Percentiles rank a stretch among this genome's conserved stretches.
Evolutionary conservation across 2,797 vertebrate genomes (phyloP).

Genomic region (Sebastes cheni): DNA sequence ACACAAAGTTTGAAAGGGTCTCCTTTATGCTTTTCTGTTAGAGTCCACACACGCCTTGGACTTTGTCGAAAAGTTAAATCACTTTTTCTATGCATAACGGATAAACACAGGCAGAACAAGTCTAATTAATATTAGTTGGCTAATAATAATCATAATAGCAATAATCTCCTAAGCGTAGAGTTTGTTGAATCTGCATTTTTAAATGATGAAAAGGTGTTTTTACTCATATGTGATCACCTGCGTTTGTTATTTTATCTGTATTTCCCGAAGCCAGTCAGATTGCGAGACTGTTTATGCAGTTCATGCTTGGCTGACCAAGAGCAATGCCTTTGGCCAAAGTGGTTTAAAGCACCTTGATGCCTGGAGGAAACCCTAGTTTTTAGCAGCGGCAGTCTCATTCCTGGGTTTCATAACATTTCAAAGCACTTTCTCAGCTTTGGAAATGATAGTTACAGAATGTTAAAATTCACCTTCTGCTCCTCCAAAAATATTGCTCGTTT

Average conservation of each 20-base stretch:
- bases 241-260: neutral
- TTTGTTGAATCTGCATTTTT: neutral
- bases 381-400: neutral
- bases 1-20: neutral
- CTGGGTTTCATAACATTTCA: conserved; percentile 36
- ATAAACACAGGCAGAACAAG: neutral
- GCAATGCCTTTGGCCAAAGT: neutral
- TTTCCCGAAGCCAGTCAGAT: neutral
- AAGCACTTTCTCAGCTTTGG: conserved; percentile 6
- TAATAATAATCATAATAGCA: neutral
- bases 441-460: conserved; percentile 22
- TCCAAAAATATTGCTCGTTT: conserved; percentile 37
- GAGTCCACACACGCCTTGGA: neutral
- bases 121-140: neutral
- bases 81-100: neutral
- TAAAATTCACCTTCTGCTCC: conserved; percentile 42
- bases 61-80: neutral
- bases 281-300: neutral
- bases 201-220: neutral
- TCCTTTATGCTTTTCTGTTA: neutral
- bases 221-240: neutral
- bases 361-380: neutral
- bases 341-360: neutral
- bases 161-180: neutral
- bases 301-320: conserved; percentile 1